phyloP scores from a whole-genome alignment of 2,797 vertebrate genomes.

The Sebastes kiyomatsui region DNA sequence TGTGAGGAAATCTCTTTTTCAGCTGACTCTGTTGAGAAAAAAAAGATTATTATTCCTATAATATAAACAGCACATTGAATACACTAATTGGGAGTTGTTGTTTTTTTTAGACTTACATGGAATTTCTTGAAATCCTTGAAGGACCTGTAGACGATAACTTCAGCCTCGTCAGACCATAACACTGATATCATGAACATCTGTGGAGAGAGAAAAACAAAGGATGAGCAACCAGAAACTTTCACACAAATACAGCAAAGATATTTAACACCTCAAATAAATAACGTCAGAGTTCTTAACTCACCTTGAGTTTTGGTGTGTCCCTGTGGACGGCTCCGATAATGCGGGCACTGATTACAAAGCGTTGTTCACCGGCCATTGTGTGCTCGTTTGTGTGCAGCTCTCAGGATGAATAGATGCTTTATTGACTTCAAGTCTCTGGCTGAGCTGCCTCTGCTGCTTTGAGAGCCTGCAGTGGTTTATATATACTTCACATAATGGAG shows the following conservation, averaged over 20 bases:
- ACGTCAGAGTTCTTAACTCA: slow-evolving; percentile 8
- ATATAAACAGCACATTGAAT: neutral
- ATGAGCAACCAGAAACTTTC: neutral
- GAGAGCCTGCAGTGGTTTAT: fast-evolving
- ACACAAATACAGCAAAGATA: neutral
- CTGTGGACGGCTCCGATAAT: slow-evolving; percentile 75
- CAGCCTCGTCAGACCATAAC: slow-evolving; percentile 79
- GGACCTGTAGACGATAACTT: slow-evolving; percentile 81
- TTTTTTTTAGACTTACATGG: slow-evolving; percentile 70
- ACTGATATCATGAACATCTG: slow-evolving; percentile 82
- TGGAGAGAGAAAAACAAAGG: neutral
- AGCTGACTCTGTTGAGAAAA: slow-evolving; percentile 71
- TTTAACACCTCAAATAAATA: neutral
- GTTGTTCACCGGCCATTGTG: slow-evolving; percentile 63
- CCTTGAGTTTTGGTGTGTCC: slow-evolving; percentile 73
- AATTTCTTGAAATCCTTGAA: slow-evolving; percentile 78
- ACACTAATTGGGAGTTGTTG: neutral
- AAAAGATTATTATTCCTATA: neutral
- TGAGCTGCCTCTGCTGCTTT: neutral
- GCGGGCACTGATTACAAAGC: slow-evolving; percentile 62
- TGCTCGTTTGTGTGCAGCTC: neutral
- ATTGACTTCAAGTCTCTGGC: neutral
- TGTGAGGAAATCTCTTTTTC: slow-evolving; percentile 72
- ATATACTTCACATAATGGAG: fast-evolving
- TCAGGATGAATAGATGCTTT: neutral